A percentile compares a stretch with the other conserved stretches of the same genome.
These are phyloP conservation scores for Pyrgilauda ruficollis DNA, from an alignment of 2,113 vertebrate genomes.

Conservation along the genomic window DNA sequence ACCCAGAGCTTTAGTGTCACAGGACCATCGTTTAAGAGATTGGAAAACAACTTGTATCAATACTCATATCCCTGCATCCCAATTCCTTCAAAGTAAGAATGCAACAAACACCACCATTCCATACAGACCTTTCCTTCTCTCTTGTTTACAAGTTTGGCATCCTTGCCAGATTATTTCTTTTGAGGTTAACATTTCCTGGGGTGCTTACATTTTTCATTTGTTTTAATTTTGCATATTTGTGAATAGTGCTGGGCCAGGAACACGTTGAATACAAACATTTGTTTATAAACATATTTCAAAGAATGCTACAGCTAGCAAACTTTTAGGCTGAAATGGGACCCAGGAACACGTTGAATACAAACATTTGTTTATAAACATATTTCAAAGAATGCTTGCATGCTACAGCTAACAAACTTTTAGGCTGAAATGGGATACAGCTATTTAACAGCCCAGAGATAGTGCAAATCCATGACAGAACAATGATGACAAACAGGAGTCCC, in stretches of 20 bases:
- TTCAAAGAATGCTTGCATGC: background rate
- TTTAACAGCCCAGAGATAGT: background rate
- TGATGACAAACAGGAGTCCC: background rate
- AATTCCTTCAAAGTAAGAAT: background rate
- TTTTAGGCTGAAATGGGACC: background rate
- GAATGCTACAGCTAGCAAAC: background rate
- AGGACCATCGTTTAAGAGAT: background rate
- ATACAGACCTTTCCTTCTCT: background rate
- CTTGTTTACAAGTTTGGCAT: background rate
- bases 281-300: background rate
- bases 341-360: background rate
- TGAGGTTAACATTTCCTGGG: background rate
- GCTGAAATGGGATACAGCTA: background rate
- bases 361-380: background rate
- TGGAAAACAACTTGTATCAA: background rate
- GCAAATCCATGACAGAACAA: background rate
- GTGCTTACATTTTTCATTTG: background rate
- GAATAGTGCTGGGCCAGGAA: background rate
- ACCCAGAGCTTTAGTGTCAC: background rate
- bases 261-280: background rate
- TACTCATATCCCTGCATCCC: background rate
- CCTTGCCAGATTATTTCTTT: background rate
- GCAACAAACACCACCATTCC: background rate
- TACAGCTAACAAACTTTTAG: background rate
- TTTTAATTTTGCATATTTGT: background rate